phyloP scores from a whole-genome alignment of 2,797 vertebrate species.

The Taeniopygia guttata region DNA sequence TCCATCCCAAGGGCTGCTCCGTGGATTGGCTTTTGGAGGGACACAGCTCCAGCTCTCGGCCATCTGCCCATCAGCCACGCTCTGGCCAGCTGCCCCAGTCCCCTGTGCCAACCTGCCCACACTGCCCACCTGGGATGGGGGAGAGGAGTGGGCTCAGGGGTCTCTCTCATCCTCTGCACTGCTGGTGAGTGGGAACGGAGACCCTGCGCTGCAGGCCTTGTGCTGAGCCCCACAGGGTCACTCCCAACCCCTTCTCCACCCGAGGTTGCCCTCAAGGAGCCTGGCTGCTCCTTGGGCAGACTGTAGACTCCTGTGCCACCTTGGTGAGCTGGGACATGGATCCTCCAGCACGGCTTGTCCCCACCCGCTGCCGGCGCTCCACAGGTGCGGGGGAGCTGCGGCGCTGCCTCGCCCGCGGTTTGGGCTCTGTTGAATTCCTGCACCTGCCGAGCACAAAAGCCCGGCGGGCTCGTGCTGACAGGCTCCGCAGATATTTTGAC shows the following conservation, averaged over 20 bases:
- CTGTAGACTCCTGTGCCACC: fast-evolving
- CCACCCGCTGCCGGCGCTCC: not conserved
- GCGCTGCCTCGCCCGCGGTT: not conserved
- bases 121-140: not conserved
- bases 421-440: constrained; percentile 12
- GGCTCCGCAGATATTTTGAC: constrained; percentile 57
- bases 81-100: not conserved
- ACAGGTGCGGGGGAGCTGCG: not conserved
- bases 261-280: fast-evolving
- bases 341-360: fast-evolving
- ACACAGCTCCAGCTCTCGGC: not conserved
- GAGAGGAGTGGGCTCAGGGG: fast-evolving
- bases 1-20: not conserved
- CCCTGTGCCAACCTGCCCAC: not conserved
- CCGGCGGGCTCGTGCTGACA: not conserved
- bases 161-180: not conserved
- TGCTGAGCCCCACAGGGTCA: not conserved
- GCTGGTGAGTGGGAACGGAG: fast-evolving
- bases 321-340: not conserved
- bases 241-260: not conserved
- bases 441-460: constrained; percentile 26
- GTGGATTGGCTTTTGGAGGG: not conserved
- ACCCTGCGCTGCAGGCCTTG: fast-evolving
- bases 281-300: not conserved
- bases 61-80: fast-evolving